Conservation (phyloP, 1,140 invertebrate species). For the Lepidurus couesii region DNA sequence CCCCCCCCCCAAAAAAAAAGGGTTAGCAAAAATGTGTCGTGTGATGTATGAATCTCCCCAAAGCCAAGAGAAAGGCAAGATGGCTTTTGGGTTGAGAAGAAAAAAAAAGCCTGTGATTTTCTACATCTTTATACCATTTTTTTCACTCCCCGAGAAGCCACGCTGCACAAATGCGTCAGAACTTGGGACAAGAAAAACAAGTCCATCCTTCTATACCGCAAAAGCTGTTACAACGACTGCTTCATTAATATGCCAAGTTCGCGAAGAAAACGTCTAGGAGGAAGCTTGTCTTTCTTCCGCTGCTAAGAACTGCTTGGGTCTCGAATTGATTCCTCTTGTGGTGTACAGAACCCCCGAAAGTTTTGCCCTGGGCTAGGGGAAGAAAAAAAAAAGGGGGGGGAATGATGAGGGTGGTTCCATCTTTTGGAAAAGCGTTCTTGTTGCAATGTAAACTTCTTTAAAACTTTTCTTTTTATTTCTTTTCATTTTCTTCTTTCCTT, state of each 20-base stretch:
- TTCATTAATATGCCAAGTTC: background rate
- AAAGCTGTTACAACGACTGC: constrained; percentile 6
- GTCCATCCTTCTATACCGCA: background rate
- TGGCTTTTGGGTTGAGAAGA: background rate
- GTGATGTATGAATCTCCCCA: background rate
- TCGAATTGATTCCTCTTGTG: background rate
- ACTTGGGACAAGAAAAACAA: constrained; percentile 2
- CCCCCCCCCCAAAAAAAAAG: too few relatives aligned
- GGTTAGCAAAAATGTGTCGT: too few relatives aligned
- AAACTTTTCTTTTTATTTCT: background rate
- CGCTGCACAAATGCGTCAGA: background rate
- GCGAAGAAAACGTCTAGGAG: background rate
- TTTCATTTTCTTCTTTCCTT: background rate
- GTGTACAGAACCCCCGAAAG: background rate
- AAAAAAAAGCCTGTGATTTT: background rate
- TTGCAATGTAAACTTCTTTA: background rate
- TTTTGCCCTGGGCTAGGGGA: background rate
- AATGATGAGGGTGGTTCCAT: background rate
- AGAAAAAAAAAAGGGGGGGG: background rate
- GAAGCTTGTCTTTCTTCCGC: background rate
- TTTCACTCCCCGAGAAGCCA: background rate
- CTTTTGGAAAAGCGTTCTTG: background rate
- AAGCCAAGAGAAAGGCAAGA: background rate
- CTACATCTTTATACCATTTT: background rate
- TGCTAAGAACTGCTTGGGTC: too few relatives aligned